phyloP scores from a whole-genome alignment of 2,888 invertebrate genomes.

The Oscheius myriophilus region DNA sequence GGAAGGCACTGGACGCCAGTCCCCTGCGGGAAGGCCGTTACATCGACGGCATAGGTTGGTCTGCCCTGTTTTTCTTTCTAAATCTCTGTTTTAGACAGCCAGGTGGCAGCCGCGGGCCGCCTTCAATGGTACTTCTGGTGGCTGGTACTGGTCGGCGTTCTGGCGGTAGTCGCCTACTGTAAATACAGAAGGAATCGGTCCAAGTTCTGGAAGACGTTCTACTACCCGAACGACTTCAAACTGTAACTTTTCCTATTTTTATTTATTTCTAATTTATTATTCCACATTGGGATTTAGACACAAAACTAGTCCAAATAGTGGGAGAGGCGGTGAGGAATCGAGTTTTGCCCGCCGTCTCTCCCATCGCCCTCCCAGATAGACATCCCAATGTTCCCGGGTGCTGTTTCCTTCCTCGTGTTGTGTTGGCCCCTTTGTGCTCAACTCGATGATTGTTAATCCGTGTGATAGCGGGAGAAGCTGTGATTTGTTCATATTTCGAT shows the following conservation, averaged over 20 bases:
- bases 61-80: background rate
- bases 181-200: constrained; percentile 67
- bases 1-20: constrained; percentile 49
- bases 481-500: constrained; percentile 12
- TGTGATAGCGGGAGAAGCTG: constrained; percentile 32
- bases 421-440: no score
- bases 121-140: constrained; percentile 46
- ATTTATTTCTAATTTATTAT: constrained; percentile 4
- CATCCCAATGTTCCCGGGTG: no score
- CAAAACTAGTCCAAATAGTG: no score
- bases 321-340: background rate
- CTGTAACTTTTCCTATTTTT: constrained; percentile 54
- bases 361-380: background rate
- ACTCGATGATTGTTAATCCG: no score
- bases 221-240: constrained; percentile 70
- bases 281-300: background rate
- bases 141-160: constrained; percentile 53
- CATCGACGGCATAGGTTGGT: constrained; percentile 54
- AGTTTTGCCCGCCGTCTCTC: background rate
- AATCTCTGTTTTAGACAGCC: constrained; percentile 2
- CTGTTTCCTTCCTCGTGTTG: no score
- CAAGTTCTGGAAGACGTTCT: constrained; percentile 70
- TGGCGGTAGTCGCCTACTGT: constrained; percentile 60
- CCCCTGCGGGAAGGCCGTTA: constrained; percentile 60
- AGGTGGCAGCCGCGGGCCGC: constrained; percentile 3